These are phyloP conservation scores for Geotrypetes seraphini DNA, from an alignment of 2,797 vertebrate species.

Conservation along the genomic window DNA sequence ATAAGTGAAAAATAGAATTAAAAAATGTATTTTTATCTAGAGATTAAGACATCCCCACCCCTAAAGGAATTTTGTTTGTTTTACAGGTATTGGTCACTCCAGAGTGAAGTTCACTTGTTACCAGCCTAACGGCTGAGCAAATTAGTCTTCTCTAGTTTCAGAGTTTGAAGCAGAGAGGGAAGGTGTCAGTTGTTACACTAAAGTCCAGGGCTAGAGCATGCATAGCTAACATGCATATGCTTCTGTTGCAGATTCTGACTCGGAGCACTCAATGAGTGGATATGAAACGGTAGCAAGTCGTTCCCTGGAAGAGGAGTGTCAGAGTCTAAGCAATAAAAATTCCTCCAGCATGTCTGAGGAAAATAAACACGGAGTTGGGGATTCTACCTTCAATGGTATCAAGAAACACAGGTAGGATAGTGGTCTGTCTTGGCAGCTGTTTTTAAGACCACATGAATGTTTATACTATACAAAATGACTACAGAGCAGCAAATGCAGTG, in stretches of 20 bases:
- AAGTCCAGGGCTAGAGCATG: slow-evolving; percentile 11
- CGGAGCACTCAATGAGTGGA: slow-evolving; percentile 75
- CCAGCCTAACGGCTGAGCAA: slow-evolving; percentile 46
- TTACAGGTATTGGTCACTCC: neutral
- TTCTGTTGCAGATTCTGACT: slow-evolving; percentile 75
- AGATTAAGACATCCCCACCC: too few relatives aligned
- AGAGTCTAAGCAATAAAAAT: slow-evolving; percentile 53
- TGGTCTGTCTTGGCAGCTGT: too few relatives aligned
- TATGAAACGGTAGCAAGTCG: slow-evolving; percentile 73
- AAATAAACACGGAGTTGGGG: slow-evolving; percentile 68
- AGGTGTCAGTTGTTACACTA: slow-evolving; percentile 26
- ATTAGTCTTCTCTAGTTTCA: slow-evolving; percentile 64
- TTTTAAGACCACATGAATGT: too few relatives aligned
- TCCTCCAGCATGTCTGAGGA: slow-evolving; percentile 70
- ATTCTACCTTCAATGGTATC: slow-evolving; percentile 76
- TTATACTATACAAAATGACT: too few relatives aligned
- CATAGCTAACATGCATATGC: slow-evolving; percentile 36
- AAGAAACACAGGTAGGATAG: slow-evolving; percentile 87
- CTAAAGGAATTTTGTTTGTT: too few relatives aligned
- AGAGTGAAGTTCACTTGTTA: slow-evolving; percentile 8
- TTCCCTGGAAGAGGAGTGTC: slow-evolving; percentile 62
- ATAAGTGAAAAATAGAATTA: too few relatives aligned
- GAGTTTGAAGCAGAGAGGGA: slow-evolving; percentile 25
- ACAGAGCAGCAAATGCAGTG: too few relatives aligned
- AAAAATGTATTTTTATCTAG: too few relatives aligned